A percentile compares a stretch with the other conserved stretches of the same genome.
phyloP scores from a whole-genome alignment of 92 coral and sea anemone genomes.

The Plumapathes pennacea region DNA sequence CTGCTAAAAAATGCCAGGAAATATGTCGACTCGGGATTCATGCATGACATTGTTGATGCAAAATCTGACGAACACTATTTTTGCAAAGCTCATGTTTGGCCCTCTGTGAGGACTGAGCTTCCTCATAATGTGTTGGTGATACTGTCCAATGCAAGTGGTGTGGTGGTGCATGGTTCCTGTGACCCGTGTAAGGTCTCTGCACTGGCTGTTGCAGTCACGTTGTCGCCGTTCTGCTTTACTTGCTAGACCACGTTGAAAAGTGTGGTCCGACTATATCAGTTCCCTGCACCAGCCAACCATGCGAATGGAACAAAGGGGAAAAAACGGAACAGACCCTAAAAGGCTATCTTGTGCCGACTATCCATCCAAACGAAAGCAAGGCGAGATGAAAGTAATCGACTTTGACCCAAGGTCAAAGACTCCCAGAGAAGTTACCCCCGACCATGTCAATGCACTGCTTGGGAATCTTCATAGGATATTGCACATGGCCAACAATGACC shows the following conservation, averaged over 20 bases:
- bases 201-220: slow-evolving; percentile 48
- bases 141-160: slow-evolving; percentile 34
- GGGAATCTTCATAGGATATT: slow-evolving; percentile 15
- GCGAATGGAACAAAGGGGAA: slow-evolving; percentile 35
- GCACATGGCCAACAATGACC: slow-evolving; percentile 12
- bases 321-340: slow-evolving; percentile 35
- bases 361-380: slow-evolving; percentile 19
- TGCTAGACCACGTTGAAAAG: slow-evolving; percentile 18
- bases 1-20: slow-evolving; percentile 29
- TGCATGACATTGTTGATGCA: slow-evolving; percentile 34
- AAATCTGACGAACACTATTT: slow-evolving; percentile 22
- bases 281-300: slow-evolving; percentile 43
- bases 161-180: slow-evolving; percentile 43
- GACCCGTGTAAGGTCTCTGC: slow-evolving; percentile 43
- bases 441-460: slow-evolving; percentile 11
- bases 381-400: slow-evolving; percentile 23
- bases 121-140: slow-evolving; percentile 31
- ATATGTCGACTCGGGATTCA: slow-evolving; percentile 41
- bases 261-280: slow-evolving; percentile 7
- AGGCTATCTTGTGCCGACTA: slow-evolving; percentile 27
- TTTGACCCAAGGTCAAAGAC: slow-evolving; percentile 44
- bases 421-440: slow-evolving; percentile 3
- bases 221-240: slow-evolving; percentile 26
- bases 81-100: slow-evolving; percentile 47
- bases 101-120: slow-evolving; percentile 23